These are phyloP conservation scores for Campoletis sonorensis DNA, from an alignment of 1,140 invertebrate genomes.

Conservation along the genomic window DNA sequence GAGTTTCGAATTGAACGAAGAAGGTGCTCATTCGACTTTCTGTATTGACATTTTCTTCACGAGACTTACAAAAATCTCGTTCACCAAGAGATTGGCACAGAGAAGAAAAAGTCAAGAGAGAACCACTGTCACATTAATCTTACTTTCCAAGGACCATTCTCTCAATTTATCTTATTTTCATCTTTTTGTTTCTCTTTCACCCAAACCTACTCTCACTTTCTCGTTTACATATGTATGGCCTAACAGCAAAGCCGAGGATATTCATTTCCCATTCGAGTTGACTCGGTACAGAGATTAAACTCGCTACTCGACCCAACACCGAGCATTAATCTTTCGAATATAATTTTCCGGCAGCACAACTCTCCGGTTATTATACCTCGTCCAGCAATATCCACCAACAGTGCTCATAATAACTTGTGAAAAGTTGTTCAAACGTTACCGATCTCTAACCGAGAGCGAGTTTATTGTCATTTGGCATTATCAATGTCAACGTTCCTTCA, in stretches of 20 bases:
- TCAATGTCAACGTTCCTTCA: background rate
- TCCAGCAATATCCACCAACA: constrained; percentile 12
- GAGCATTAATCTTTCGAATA: constrained; percentile 21
- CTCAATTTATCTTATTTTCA: background rate
- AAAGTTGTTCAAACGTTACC: background rate
- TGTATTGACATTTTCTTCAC: background rate
- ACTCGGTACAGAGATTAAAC: constrained; percentile 24
- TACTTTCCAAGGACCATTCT: background rate
- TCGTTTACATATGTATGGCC: constrained; percentile 1
- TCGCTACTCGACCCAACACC: constrained; percentile 12
- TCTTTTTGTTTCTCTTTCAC: background rate
- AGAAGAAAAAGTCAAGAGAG: background rate
- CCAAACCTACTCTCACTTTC: background rate
- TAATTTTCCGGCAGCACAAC: constrained; percentile 16
- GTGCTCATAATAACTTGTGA: constrained; percentile 8
- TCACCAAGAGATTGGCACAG: background rate
- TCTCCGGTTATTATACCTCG: background rate
- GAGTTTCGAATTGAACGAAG: background rate
- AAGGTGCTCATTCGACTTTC: background rate
- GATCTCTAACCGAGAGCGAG: background rate
- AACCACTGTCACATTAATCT: constrained; percentile 5
- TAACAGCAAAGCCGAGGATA: constrained; percentile 22
- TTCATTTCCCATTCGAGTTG: constrained; percentile 19
- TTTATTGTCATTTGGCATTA: background rate
- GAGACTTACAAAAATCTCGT: background rate